Evolutionary conservation across 2,797 vertebrate genomes (phyloP).

Genomic region (Catostomus latipinnis): DNA sequence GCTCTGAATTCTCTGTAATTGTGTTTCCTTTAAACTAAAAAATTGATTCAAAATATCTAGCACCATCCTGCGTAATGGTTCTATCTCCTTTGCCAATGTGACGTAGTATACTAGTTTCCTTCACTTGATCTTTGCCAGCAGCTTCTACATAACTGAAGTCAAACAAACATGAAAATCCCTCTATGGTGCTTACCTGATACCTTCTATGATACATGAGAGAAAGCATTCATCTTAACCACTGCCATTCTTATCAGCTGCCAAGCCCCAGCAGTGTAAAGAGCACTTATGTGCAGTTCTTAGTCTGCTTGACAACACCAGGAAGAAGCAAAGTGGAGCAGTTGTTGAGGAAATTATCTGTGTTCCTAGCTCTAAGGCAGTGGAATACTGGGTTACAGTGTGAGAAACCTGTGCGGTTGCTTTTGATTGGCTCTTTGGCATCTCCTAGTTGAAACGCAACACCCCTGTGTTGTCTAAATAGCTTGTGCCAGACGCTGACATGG

Average conservation of each 20-base stretch:
- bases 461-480: constrained; percentile 40
- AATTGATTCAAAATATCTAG: neutral
- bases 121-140: constrained; percentile 60
- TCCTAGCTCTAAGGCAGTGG: constrained; percentile 71
- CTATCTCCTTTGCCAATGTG: neutral
- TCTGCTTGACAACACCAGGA: constrained; percentile 57
- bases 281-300: constrained; percentile 64
- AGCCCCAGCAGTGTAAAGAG: constrained; percentile 63
- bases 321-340: constrained; percentile 72
- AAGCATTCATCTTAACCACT: constrained; percentile 65
- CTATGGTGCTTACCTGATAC: constrained; percentile 67
- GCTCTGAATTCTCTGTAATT: no score
- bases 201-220: constrained; percentile 75
- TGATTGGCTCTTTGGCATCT: constrained; percentile 66
- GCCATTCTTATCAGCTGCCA: constrained; percentile 53
- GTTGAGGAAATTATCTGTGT: constrained; percentile 75
- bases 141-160: constrained; percentile 67
- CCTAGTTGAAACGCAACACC: constrained; percentile 57
- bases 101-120: neutral
- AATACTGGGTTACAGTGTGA: constrained; percentile 83
- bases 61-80: neutral
- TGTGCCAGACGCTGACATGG: constrained; percentile 1
- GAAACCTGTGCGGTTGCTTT: constrained; percentile 73
- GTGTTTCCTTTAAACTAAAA: no score
- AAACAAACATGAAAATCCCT: constrained; percentile 73